phyloP scores from a whole-genome alignment of 2,888 invertebrate species.

The Drosophila emarginata region DNA sequence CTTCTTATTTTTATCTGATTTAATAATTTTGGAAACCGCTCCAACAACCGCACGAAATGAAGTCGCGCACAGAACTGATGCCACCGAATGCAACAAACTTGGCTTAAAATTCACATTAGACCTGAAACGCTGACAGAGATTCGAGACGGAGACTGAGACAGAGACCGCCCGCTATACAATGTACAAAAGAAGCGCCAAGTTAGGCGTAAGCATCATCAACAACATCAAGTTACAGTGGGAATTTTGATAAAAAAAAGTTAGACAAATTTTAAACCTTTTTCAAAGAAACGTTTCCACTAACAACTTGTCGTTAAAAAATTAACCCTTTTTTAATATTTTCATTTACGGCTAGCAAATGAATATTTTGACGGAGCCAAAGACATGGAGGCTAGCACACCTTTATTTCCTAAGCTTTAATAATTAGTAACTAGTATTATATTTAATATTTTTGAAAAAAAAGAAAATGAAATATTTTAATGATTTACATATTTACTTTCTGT shows the following conservation, averaged over 20 bases:
- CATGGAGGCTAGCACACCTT: too few relatives aligned
- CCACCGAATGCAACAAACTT: constrained; percentile 69
- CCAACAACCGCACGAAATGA: constrained; percentile 74
- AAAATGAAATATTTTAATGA: too few relatives aligned
- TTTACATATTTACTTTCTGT: too few relatives aligned
- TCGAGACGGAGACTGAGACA: constrained; percentile 41
- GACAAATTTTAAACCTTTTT: too few relatives aligned
- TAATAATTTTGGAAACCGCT: constrained; percentile 33
- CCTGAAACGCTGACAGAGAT: constrained; percentile 23
- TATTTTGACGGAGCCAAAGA: too few relatives aligned
- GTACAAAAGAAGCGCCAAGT: constrained; percentile 59
- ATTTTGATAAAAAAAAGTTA: too few relatives aligned
- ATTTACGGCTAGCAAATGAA: too few relatives aligned
- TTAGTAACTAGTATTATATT: too few relatives aligned
- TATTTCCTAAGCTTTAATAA: too few relatives aligned
- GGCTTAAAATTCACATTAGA: constrained; percentile 76
- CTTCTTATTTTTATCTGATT: constrained; percentile 21
- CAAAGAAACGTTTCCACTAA: background rate
- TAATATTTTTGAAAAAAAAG: too few relatives aligned
- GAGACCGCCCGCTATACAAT: constrained; percentile 61
- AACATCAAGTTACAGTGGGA: constrained; percentile 58
- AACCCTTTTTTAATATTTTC: too few relatives aligned
- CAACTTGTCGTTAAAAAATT: too few relatives aligned
- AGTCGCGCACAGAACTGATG: constrained; percentile 79
- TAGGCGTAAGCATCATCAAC: constrained; percentile 36